Evolutionary conservation across 2,888 invertebrate genomes (phyloP), one percentile per base, ranked within the genome.

Genomic region (Trachelus iudaicus): DNA sequence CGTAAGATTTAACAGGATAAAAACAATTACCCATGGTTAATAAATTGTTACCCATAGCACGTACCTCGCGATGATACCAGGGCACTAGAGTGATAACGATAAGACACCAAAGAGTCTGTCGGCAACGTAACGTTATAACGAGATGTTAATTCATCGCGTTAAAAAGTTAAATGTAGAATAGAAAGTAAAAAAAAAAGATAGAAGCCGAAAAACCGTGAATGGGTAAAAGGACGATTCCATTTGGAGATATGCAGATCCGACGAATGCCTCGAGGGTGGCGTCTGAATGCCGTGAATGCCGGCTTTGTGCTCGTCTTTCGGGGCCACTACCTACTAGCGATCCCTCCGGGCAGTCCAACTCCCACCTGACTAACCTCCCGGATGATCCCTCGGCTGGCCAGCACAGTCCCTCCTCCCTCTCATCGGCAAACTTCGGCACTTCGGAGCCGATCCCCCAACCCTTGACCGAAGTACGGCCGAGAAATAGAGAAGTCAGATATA

Each of bases 201-300:
- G 34, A 40, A 6, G 23, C 23, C 23, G 56, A 56, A 56, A 15
- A 56, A 56, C 56, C 6, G 56, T 23, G 56, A 34, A 71, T 71
- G 71, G 31, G 9, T 71, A 71, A 34, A 34, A 71, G 71, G 31
- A 71, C 71, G 71, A 71, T 88, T 87, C 85, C 86, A 86, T 87
- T 87, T 86, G 76, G 80, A 85, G 87, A 87, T 87, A 87, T 87
- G 87, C 86, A 87, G 88, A 87, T 87, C 86, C 79, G 81, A 78
- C 85, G 85, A 85, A 85, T 86, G 83, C 85, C 85, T 82, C 80
- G 78, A 84, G 83, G 82, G 81, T 80, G 82, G 79, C 80, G 77
- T 78, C 82, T 81, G 83, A 82, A 84, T 78, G 79, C 79, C 80
- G 77, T 77, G 83, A 84, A 84, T 83, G 78, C 82, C 79, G 81